These are phyloP conservation scores for Helleia helle DNA, from an alignment of 2,888 invertebrate species.

Conservation along the genomic window DNA sequence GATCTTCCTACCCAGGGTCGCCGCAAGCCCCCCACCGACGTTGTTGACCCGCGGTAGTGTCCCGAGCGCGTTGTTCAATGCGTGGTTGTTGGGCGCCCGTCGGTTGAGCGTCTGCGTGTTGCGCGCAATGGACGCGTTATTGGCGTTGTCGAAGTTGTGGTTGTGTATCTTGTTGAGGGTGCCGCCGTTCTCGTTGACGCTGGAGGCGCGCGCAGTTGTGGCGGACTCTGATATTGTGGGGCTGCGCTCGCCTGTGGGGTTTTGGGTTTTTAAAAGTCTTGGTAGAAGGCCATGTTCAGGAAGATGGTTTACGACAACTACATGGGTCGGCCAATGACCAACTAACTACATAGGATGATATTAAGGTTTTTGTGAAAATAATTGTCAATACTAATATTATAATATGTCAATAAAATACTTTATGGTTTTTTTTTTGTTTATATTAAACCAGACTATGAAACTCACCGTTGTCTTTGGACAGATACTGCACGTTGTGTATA, in stretches of 20 bases:
- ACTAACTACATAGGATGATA: too few relatives aligned
- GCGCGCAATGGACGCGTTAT: constrained; percentile 44
- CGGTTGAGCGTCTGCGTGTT: constrained; percentile 62
- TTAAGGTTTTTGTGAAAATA: too few relatives aligned
- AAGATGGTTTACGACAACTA: too few relatives aligned
- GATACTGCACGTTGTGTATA: constrained; percentile 90
- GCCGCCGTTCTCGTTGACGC: constrained; percentile 68
- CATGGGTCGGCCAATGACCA: too few relatives aligned
- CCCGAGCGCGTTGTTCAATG: constrained; percentile 59
- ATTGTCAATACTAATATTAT: too few relatives aligned
- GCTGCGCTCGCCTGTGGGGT: constrained; percentile 80
- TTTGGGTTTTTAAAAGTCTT: too few relatives aligned
- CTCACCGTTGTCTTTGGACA: constrained; percentile 85
- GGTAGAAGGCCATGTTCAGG: too few relatives aligned
- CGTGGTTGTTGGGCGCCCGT: constrained; percentile 43
- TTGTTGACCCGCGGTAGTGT: constrained; percentile 61
- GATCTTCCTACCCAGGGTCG: constrained; percentile 63
- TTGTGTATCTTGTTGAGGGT: constrained; percentile 58
- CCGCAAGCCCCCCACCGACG: constrained; percentile 43
- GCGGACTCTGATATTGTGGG: constrained; percentile 89
- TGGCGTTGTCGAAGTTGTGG: constrained; percentile 41
- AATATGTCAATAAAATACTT: too few relatives aligned
- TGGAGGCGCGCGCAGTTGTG: constrained; percentile 86
- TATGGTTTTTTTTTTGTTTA: too few relatives aligned
- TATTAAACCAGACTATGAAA: too few relatives aligned